Percentiles rank a stretch among this genome's conserved stretches.
phyloP scores from a whole-genome alignment of 2,797 vertebrate species.

The Chromis chromis region DNA sequence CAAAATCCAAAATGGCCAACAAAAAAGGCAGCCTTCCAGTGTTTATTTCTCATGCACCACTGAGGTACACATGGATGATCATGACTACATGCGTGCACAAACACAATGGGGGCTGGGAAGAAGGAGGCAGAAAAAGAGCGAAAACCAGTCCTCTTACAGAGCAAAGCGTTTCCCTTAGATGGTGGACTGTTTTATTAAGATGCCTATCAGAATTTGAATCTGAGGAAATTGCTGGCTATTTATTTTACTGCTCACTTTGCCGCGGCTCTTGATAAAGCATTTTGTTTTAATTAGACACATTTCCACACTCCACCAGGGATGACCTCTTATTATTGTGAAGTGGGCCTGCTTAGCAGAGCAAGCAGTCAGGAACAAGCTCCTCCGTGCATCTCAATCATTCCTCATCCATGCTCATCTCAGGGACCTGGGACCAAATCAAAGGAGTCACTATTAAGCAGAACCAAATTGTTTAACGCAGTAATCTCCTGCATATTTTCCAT shows the following conservation, averaged over 20 bases:
- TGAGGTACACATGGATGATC: not conserved
- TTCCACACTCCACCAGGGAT: constrained; percentile 81
- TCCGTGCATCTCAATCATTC: constrained; percentile 76
- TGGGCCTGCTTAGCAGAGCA: constrained; percentile 68
- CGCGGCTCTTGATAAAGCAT: constrained; percentile 80
- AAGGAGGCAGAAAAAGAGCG: constrained; percentile 6
- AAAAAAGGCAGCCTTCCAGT: constrained; percentile 22
- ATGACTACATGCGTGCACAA: constrained; percentile 8
- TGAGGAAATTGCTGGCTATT: constrained; percentile 80
- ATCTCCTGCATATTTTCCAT: constrained; percentile 78
- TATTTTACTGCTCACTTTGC: constrained; percentile 72
- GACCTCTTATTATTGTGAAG: constrained; percentile 80
- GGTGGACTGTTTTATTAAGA: constrained; percentile 76
- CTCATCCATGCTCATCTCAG: constrained; percentile 70
- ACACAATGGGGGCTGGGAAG: not conserved
- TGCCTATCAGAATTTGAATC: constrained; percentile 79
- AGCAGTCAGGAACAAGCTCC: constrained; percentile 66
- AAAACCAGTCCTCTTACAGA: constrained; percentile 45
- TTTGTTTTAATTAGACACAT: constrained; percentile 86
- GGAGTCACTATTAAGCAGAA: constrained; percentile 82
- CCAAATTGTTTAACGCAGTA: constrained; percentile 82
- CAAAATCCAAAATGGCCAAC: constrained; percentile 55
- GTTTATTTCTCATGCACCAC: constrained; percentile 9
- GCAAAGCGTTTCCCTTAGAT: constrained; percentile 60
- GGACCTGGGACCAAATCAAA: constrained; percentile 78